Conservation (phyloP, 1,140 invertebrate species). For the Drosophila busckii region DNA sequence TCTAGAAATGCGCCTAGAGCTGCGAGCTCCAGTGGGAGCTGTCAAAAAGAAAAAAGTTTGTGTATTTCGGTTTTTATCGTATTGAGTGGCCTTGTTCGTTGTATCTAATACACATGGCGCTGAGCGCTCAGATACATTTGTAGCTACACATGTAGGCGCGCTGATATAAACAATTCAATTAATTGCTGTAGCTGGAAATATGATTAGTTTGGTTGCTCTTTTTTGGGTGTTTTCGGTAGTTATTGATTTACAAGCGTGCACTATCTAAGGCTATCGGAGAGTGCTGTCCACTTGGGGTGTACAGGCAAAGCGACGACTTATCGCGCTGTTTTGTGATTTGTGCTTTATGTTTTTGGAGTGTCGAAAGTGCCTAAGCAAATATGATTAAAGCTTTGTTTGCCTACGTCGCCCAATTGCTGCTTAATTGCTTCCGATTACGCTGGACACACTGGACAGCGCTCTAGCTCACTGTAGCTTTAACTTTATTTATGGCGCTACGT, state of each 20-base stretch:
- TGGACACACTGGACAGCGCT: conserved; percentile 54
- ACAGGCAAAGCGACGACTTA: conserved; percentile 50
- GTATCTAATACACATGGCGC: conserved; percentile 17
- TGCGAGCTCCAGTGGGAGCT: conserved; percentile 53
- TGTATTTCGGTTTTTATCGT: conserved; percentile 65
- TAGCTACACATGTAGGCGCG: conserved; percentile 60
- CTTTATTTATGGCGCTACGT: conserved; percentile 17
- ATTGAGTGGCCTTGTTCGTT: conserved; percentile 70
- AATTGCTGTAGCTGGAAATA: conserved; percentile 63
- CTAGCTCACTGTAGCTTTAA: conserved; percentile 46
- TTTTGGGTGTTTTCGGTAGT: conserved; percentile 56
- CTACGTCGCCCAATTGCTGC: conserved; percentile 56
- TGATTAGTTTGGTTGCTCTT: conserved; percentile 36
- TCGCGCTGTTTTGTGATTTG: conserved; percentile 64
- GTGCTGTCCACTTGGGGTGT: conserved; percentile 55
- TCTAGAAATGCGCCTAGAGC: conserved; percentile 10
- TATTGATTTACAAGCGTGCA: conserved; percentile 69
- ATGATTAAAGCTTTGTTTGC: conserved; percentile 71
- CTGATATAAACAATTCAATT: conserved; percentile 72
- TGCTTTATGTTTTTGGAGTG: conserved; percentile 71
- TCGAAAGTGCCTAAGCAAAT: conserved; percentile 75
- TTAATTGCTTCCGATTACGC: conserved; percentile 77
- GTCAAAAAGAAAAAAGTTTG: conserved; percentile 72
- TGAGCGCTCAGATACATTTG: conserved; percentile 59
- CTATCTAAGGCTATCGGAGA: conserved; percentile 45